These are phyloP conservation scores for Melanocharis versteri DNA, from an alignment of 2,113 vertebrate species.

Conservation along the genomic window DNA sequence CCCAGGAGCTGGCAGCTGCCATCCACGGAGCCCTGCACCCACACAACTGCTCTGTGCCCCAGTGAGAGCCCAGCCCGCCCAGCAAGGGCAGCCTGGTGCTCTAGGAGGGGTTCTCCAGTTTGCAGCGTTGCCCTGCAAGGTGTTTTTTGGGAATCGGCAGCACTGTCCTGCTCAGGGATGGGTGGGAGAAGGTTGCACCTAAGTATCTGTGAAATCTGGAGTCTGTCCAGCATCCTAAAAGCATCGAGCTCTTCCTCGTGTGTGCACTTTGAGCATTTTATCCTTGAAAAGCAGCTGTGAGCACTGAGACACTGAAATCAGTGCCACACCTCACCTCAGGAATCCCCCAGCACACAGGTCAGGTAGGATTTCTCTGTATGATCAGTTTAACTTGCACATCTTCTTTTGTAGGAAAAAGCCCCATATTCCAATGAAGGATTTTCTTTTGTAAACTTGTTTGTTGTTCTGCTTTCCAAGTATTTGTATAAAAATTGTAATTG, in stretches of 20 bases:
- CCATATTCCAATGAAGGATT: background rate
- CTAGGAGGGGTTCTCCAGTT: accelerated
- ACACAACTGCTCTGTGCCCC: background rate
- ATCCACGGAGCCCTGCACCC: conserved; percentile 62
- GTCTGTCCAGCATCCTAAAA: background rate
- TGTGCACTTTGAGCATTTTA: background rate
- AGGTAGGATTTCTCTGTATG: background rate
- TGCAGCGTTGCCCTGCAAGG: background rate
- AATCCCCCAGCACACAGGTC: background rate
- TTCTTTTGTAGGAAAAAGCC: background rate
- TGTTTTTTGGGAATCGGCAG: background rate
- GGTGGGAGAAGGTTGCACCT: background rate
- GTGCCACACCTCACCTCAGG: background rate
- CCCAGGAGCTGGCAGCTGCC: conserved; percentile 75
- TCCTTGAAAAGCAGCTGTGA: background rate
- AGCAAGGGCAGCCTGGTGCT: accelerated
- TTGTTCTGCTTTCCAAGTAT: background rate
- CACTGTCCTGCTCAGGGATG: too few relatives aligned
- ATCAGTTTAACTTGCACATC: background rate
- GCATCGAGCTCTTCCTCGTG: accelerated
- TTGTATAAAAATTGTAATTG: background rate
- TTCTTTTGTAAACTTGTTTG: background rate
- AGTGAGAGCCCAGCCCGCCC: accelerated
- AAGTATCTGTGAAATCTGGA: background rate
- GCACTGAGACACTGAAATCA: background rate